These are phyloP conservation scores for Apotomis turbidana DNA, from an alignment of 2,888 invertebrate species.

Conservation along the genomic window DNA sequence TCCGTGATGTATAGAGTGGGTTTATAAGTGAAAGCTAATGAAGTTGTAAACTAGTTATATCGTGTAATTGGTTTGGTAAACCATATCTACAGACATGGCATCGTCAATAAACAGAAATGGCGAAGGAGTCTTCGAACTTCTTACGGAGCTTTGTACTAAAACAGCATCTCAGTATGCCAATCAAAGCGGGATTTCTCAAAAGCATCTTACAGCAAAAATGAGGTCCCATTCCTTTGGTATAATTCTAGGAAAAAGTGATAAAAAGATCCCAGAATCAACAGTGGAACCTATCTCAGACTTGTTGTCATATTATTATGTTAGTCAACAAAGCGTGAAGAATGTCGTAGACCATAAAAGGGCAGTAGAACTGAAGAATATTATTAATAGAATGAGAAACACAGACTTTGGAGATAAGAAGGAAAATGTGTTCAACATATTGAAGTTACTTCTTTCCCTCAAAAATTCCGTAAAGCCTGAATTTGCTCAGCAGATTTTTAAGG, in stretches of 20 bases:
- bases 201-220: conserved; percentile 64
- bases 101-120: conserved; percentile 45
- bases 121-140: conserved; percentile 69
- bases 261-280: conserved; percentile 53
- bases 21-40: neutral
- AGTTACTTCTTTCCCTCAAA: conserved; percentile 63
- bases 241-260: conserved; percentile 67
- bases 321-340: conserved; percentile 67
- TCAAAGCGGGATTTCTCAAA: conserved; percentile 64
- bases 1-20: neutral
- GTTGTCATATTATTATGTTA: conserved; percentile 66
- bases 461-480: conserved; percentile 65
- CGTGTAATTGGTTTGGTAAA: neutral
- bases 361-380: conserved; percentile 64
- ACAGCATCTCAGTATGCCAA: conserved; percentile 64
- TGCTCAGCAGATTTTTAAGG: conserved; percentile 69
- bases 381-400: conserved; percentile 57
- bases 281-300: conserved; percentile 70
- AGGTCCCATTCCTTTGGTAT: conserved; percentile 73
- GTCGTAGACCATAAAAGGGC: conserved; percentile 69
- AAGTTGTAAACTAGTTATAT: neutral
- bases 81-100: conserved; percentile 10
- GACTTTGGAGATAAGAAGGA: conserved; percentile 64
- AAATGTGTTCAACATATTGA: conserved; percentile 59
- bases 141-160: conserved; percentile 70